Evolutionary conservation across 2,113 vertebrate genomes (phyloP).

Genomic region (Cepphus grylle): DNA sequence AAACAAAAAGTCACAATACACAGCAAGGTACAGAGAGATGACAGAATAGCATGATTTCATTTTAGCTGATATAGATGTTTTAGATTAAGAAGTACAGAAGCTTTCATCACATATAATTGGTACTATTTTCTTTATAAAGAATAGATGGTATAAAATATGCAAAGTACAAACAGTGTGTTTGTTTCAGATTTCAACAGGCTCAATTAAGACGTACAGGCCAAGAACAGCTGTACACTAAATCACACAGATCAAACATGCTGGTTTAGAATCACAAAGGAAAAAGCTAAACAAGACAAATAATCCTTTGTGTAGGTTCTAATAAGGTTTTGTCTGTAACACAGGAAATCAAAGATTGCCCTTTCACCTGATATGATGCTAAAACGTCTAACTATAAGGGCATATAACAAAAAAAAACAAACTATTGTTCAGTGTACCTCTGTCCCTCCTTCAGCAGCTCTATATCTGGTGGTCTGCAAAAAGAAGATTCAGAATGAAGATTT

Average conservation of each 20-base stretch:
- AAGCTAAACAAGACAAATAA: constrained; percentile 58
- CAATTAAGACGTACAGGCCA: constrained; percentile 74
- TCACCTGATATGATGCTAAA: constrained; percentile 13
- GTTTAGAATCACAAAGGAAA: constrained; percentile 62
- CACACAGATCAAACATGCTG: constrained; percentile 73
- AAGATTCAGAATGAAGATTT: not conserved
- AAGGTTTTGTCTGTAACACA: constrained; percentile 30
- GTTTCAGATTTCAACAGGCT: constrained; percentile 84
- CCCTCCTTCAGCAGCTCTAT: constrained; percentile 85
- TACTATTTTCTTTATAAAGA: constrained; percentile 46
- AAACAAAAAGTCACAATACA: not conserved
- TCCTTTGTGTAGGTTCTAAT: constrained; percentile 33
- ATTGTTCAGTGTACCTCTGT: constrained; percentile 75
- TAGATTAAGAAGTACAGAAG: constrained; percentile 37
- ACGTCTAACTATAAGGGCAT: constrained; percentile 1
- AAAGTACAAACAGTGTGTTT: constrained; percentile 71
- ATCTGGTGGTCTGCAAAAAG: constrained; percentile 76
- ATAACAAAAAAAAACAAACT: not conserved
- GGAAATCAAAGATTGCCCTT: constrained; percentile 48
- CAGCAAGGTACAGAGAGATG: constrained; percentile 19
- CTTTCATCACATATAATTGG: constrained; percentile 78
- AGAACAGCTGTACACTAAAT: constrained; percentile 78
- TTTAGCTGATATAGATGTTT: not conserved
- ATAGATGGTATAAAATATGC: constrained; percentile 31
- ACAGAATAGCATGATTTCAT: constrained; percentile 43